These are phyloP conservation scores for Chunga burmeisteri DNA, from an alignment of 2,113 vertebrate genomes.

Conservation along the genomic window DNA sequence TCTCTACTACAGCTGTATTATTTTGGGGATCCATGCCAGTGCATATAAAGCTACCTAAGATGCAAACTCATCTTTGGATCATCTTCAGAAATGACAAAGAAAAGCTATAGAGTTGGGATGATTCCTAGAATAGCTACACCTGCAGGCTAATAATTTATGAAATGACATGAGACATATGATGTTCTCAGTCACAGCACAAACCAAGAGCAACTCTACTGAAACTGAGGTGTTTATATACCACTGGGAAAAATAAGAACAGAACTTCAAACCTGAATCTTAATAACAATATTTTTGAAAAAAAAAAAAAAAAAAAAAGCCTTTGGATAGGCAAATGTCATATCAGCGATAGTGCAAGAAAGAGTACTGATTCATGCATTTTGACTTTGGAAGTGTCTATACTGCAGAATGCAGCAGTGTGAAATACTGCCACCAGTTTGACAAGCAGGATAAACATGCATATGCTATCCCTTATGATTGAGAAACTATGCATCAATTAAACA, in stretches of 20 bases:
- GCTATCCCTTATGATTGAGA: background rate
- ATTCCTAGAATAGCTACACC: background rate
- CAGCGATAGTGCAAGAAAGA: background rate
- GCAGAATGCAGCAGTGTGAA: background rate
- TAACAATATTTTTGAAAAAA: background rate
- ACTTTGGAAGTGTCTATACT: background rate
- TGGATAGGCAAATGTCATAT: background rate
- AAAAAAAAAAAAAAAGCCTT: background rate
- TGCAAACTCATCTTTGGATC: background rate
- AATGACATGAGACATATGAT: background rate
- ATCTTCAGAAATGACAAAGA: background rate
- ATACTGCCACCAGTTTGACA: background rate
- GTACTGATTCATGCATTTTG: background rate
- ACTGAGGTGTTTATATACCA: background rate
- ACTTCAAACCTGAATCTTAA: background rate
- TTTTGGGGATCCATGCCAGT: background rate
- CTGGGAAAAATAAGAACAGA: background rate
- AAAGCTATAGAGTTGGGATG: background rate
- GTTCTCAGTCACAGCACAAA: background rate
- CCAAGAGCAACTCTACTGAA: background rate
- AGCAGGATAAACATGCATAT: background rate
- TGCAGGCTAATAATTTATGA: background rate
- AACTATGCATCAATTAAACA: background rate
- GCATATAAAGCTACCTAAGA: background rate
- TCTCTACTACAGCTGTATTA: background rate